Conservation (phyloP, 2,113 vertebrate genomes). For the Aix galericulata region DNA sequence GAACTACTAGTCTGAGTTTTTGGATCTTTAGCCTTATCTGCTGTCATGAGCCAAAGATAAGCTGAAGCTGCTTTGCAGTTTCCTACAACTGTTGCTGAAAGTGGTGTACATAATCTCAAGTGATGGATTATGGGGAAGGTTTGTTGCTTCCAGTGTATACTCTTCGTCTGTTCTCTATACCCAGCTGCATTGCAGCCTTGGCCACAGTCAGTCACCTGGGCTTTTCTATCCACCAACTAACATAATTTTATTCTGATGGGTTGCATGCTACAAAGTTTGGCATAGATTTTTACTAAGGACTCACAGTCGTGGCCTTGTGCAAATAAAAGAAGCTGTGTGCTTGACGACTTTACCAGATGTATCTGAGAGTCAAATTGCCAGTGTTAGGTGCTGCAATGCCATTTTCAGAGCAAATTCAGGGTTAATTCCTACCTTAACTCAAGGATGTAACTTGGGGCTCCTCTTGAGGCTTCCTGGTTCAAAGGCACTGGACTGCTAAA, state of each 20-base stretch:
- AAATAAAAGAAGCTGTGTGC: background rate
- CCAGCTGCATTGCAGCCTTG: background rate
- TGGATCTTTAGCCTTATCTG: background rate
- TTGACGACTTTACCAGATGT: background rate
- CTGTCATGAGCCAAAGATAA: background rate
- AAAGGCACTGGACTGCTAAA: background rate
- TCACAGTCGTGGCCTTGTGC: background rate
- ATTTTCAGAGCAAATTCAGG: background rate
- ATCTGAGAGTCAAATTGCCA: background rate
- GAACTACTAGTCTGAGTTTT: background rate
- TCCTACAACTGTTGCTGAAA: background rate
- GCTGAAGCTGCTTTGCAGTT: background rate
- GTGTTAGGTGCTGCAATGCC: background rate
- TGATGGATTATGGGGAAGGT: background rate
- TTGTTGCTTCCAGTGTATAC: background rate
- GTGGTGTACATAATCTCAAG: background rate
- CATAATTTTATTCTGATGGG: background rate
- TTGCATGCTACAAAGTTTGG: background rate
- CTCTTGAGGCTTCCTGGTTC: background rate
- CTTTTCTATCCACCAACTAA: background rate
- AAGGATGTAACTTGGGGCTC: background rate
- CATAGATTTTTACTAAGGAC: background rate
- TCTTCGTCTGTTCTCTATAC: background rate
- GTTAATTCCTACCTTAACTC: background rate
- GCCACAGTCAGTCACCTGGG: background rate